Evolutionary conservation across 2,888 invertebrate species (phyloP).

Genomic region (Drosophila anomelani): DNA sequence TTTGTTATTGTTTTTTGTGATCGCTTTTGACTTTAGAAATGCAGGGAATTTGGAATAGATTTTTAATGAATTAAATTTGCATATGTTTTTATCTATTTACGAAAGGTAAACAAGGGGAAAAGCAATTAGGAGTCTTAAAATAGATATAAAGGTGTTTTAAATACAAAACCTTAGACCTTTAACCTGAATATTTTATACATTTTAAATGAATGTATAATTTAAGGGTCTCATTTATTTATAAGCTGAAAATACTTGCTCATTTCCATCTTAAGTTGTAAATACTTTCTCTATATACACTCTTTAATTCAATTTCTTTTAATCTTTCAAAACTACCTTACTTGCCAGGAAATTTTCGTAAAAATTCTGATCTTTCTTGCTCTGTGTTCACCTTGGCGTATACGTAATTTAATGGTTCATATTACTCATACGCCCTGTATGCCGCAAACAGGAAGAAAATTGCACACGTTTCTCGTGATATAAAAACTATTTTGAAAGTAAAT

Average conservation of each 20-base stretch:
- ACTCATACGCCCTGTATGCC: conserved; percentile 45
- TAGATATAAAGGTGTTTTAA: not conserved
- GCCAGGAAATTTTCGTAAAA: conserved; percentile 2
- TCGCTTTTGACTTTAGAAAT: conserved; percentile 1
- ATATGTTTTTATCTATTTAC: conserved; percentile 19
- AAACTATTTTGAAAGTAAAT: not conserved
- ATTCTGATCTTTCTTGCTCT: conserved; percentile 5
- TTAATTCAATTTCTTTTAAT: not conserved
- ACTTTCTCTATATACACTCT: too few relatives aligned
- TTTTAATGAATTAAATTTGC: conserved; percentile 23
- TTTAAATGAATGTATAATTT: too few relatives aligned
- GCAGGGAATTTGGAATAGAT: conserved; percentile 26
- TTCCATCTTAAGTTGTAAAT: not conserved
- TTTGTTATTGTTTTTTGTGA: not conserved
- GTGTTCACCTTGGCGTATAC: conserved; percentile 53
- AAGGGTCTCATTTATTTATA: not conserved
- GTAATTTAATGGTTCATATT: conserved; percentile 37
- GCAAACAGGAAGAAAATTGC: conserved; percentile 26
- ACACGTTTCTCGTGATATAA: conserved; percentile 1
- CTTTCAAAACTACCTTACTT: not conserved
- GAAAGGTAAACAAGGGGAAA: conserved; percentile 1
- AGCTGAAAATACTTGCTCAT: not conserved
- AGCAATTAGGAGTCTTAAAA: conserved; percentile 3
- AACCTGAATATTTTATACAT: not conserved
- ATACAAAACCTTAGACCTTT: not conserved